Percentiles rank a stretch among this genome's conserved stretches.
Conservation (phyloP, 2,113 vertebrate genomes). For the Neolamprologus falcicula region DNA sequence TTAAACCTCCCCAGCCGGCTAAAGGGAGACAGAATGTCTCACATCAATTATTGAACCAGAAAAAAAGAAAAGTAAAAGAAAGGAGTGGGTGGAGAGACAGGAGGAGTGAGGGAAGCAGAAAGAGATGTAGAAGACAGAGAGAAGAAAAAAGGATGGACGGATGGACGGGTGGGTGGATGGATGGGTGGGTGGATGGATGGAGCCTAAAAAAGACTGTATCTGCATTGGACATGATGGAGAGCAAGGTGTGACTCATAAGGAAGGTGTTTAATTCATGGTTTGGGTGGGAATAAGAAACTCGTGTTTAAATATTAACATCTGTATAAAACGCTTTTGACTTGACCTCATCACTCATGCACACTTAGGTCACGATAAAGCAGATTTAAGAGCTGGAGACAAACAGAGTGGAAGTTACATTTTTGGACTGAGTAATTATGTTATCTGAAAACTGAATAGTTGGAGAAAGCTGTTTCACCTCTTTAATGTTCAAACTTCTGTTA, state of each 20-base stretch:
- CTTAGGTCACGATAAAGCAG: not conserved
- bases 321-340: slow-evolving; percentile 37
- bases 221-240: not conserved
- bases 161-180: fast-evolving
- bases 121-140: not conserved
- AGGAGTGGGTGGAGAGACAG: not conserved
- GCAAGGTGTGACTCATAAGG: slow-evolving; percentile 13
- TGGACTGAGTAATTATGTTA: not conserved
- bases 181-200: fast-evolving
- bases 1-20: slow-evolving; percentile 41
- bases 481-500: not conserved
- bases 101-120: not conserved
- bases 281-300: not conserved
- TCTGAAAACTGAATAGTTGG: not conserved
- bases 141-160: not conserved
- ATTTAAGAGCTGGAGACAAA: not conserved
- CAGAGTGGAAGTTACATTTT: not conserved
- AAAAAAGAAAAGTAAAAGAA: not conserved
- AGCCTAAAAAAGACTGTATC: not conserved
- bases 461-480: not conserved
- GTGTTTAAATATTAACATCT: slow-evolving; percentile 42
- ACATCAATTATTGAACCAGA: slow-evolving; percentile 59
- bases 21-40: slow-evolving; percentile 36
- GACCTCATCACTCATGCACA: slow-evolving; percentile 34
- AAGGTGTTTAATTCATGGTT: slow-evolving; percentile 39